Conservation (phyloP, 2,888 invertebrate species). For the Papilio gigon region DNA sequence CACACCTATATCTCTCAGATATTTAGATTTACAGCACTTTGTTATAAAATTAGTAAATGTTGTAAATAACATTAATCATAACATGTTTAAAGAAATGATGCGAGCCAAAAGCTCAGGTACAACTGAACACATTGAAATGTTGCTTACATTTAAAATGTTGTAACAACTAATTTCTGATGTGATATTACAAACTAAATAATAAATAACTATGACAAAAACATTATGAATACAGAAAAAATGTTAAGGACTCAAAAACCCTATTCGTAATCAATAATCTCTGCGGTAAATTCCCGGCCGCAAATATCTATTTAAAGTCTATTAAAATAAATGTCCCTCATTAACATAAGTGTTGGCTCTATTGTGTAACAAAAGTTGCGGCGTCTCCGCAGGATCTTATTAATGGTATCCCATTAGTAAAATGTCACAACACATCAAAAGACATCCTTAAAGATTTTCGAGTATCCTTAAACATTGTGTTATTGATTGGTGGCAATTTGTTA, state of each 20-base stretch:
- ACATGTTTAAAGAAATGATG: too few species aligned
- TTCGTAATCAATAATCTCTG: constrained; percentile 65
- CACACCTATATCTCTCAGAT: too few species aligned
- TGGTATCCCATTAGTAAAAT: constrained; percentile 79
- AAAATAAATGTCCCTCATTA: constrained; percentile 80
- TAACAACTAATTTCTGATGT: background rate
- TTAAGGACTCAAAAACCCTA: constrained; percentile 45
- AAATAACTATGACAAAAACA: background rate
- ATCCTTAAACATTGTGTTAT: constrained; percentile 66
- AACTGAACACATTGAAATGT: too few species aligned
- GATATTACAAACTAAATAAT: background rate
- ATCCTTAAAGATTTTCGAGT: constrained; percentile 62
- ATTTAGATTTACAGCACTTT: background rate
- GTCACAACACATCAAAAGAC: constrained; percentile 81
- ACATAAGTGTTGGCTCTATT: constrained; percentile 67
- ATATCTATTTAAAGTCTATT: constrained; percentile 75
- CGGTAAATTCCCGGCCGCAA: constrained; percentile 70
- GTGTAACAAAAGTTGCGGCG: constrained; percentile 64
- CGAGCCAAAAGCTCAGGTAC: too few species aligned
- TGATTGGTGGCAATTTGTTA: constrained; percentile 77
- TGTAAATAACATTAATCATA: too few species aligned
- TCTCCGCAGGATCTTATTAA: constrained; percentile 69
- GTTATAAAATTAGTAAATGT: too few species aligned
- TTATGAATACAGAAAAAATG: background rate
- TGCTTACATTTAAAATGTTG: background rate